Conservation (phyloP, 2,113 vertebrate genomes). For the Tetrao urogallus region DNA sequence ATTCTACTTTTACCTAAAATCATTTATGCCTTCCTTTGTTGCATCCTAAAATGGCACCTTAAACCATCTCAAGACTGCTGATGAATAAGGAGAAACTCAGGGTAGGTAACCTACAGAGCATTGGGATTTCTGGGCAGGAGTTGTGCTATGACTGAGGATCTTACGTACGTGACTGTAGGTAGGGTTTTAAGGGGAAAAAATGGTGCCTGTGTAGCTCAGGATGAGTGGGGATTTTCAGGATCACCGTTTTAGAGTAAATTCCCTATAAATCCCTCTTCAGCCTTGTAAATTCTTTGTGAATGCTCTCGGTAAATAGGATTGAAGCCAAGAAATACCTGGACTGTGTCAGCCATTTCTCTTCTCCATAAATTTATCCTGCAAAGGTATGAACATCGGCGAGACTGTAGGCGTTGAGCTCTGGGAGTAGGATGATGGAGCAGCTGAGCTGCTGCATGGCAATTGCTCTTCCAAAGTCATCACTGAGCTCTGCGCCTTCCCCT, state of each 20-base stretch:
- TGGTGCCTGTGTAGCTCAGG: not conserved
- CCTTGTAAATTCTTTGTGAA: slow-evolving; percentile 58
- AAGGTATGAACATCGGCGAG: not conserved
- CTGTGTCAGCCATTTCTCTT: slow-evolving; percentile 23
- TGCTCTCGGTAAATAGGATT: slow-evolving; percentile 30
- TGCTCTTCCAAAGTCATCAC: not conserved
- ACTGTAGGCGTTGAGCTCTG: not conserved
- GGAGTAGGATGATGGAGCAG: not conserved
- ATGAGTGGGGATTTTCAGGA: slow-evolving; percentile 61
- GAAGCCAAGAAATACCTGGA: slow-evolving; percentile 40
- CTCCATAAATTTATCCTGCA: slow-evolving; percentile 17
- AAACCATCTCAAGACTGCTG: not conserved
- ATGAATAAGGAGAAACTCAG: not conserved
- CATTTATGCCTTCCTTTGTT: not conserved
- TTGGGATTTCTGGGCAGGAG: not conserved
- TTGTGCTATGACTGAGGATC: not conserved
- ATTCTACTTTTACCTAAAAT: not conserved
- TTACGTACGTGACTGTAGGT: not conserved
- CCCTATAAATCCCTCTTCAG: slow-evolving; percentile 56
- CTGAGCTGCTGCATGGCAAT: not conserved
- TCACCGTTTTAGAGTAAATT: slow-evolving; percentile 10
- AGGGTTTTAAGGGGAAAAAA: not conserved
- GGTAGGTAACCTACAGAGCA: not conserved
- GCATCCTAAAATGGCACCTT: not conserved
- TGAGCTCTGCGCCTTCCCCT: not conserved